Conservation (phyloP, 2,113 vertebrate species). For the Tautogolabrus adspersus region DNA sequence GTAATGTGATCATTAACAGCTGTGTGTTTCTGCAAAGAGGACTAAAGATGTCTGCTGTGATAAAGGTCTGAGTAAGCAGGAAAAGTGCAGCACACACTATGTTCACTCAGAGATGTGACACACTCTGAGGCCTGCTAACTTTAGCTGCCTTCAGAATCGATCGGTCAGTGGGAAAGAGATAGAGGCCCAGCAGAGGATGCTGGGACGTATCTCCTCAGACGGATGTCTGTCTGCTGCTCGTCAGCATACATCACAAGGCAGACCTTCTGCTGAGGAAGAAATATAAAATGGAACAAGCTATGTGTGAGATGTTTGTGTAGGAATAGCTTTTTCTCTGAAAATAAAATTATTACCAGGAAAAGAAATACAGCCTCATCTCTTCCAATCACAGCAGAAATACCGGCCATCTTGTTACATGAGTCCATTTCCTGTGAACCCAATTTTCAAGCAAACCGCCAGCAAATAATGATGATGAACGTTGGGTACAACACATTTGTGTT, state of each 20-base stretch:
- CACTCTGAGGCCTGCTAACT: conserved; percentile 41
- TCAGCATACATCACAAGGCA: conserved; percentile 35
- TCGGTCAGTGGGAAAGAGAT: conserved; percentile 61
- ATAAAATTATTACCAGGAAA: background rate
- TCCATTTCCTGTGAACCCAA: too few species aligned
- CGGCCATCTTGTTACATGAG: background rate
- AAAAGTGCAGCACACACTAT: conserved; percentile 19
- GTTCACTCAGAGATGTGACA: background rate
- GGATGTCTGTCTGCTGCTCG: conserved; percentile 72
- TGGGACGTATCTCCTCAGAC: conserved; percentile 45
- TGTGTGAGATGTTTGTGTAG: background rate
- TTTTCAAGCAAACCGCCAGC: too few species aligned
- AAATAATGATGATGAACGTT: too few species aligned
- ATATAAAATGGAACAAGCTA: background rate
- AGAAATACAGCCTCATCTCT: background rate
- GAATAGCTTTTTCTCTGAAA: background rate
- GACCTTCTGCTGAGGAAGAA: conserved; percentile 40
- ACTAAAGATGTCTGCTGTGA: background rate
- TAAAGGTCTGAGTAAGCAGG: conserved; percentile 11
- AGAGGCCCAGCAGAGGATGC: conserved; percentile 48
- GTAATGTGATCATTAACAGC: background rate
- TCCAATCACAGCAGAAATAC: background rate
- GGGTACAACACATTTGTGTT: too few species aligned
- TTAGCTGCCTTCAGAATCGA: conserved; percentile 50
- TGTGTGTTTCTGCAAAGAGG: background rate